These are phyloP conservation scores for Palaemon carinicauda DNA, from an alignment of 1,140 invertebrate genomes.

Conservation along the genomic window DNA sequence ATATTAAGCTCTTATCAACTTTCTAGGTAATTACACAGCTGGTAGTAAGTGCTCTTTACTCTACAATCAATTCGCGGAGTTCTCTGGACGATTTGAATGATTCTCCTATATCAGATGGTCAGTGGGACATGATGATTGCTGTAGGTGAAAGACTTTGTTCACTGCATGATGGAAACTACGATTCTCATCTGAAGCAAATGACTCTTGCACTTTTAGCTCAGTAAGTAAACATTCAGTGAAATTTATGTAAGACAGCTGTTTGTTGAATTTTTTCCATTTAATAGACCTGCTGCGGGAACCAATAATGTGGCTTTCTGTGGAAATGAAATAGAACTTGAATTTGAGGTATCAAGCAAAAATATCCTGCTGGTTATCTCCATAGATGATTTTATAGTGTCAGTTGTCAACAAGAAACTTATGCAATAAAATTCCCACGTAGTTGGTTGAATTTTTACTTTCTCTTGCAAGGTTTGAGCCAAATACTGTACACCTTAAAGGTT, in stretches of 20 bases:
- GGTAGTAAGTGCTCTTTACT: conserved; percentile 63
- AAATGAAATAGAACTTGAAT: no score
- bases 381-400: no score
- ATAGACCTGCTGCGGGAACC: neutral
- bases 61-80: conserved; percentile 53
- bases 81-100: conserved; percentile 47
- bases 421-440: no score
- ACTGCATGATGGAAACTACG: conserved; percentile 74
- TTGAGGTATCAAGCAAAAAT: no score
- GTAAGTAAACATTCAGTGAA: conserved; percentile 3
- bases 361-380: no score
- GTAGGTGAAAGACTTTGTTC: conserved; percentile 79
- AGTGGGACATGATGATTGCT: conserved; percentile 66
- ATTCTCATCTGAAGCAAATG: conserved; percentile 45
- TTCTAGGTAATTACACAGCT: conserved; percentile 72
- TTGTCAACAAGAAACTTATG: no score
- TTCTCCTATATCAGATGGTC: conserved; percentile 53
- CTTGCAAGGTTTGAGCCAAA: no score
- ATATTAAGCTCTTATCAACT: neutral
- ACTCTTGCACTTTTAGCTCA: conserved; percentile 28
- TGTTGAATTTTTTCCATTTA: neutral
- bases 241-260: neutral
- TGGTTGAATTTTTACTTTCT: no score
- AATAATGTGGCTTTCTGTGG: no score
- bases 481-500: no score